phyloP scores from a whole-genome alignment of 1,140 invertebrate species.

The Marisa cornuarietis region DNA sequence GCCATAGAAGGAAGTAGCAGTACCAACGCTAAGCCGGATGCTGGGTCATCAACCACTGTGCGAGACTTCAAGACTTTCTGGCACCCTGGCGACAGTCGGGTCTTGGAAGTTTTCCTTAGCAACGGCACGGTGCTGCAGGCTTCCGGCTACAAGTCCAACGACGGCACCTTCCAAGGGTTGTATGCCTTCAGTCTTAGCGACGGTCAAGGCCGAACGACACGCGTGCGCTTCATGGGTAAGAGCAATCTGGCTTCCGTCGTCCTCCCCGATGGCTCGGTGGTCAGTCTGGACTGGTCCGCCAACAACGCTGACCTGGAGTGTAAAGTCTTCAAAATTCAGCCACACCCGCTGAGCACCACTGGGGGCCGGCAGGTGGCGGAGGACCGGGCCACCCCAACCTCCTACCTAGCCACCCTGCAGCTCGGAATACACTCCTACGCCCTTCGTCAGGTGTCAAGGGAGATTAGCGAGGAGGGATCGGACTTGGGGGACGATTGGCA shows the following conservation, averaged over 20 bases:
- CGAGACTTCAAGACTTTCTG: slow-evolving; percentile 29
- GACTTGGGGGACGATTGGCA: too few relatives aligned
- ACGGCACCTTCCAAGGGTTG: slow-evolving; percentile 29
- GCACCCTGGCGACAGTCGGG: slow-evolving; percentile 30
- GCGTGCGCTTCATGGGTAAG: slow-evolving; percentile 25
- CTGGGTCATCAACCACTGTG: slow-evolving; percentile 10
- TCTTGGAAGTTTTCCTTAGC: slow-evolving; percentile 22
- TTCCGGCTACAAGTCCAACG: slow-evolving; percentile 29
- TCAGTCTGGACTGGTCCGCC: slow-evolving; percentile 32
- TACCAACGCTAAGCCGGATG: background rate
- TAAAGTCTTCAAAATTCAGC: slow-evolving; percentile 27
- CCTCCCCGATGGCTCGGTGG: slow-evolving; percentile 28
- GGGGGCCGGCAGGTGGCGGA: background rate
- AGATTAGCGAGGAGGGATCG: too few relatives aligned
- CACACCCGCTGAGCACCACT: slow-evolving; percentile 2
- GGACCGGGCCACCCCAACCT: slow-evolving; percentile 18
- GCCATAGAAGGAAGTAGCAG: background rate
- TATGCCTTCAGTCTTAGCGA: slow-evolving; percentile 29
- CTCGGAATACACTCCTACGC: slow-evolving; percentile 22
- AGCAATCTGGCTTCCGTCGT: slow-evolving; percentile 32
- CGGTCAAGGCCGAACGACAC: background rate
- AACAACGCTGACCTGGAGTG: slow-evolving; percentile 31
- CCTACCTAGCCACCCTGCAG: slow-evolving; percentile 29
- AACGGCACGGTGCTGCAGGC: slow-evolving; percentile 29
- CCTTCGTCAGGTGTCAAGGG: slow-evolving; percentile 17